Conservation (phyloP, 37 sponge, comb jelly and placozoan genomes). For the Sycon ciliatum region DNA sequence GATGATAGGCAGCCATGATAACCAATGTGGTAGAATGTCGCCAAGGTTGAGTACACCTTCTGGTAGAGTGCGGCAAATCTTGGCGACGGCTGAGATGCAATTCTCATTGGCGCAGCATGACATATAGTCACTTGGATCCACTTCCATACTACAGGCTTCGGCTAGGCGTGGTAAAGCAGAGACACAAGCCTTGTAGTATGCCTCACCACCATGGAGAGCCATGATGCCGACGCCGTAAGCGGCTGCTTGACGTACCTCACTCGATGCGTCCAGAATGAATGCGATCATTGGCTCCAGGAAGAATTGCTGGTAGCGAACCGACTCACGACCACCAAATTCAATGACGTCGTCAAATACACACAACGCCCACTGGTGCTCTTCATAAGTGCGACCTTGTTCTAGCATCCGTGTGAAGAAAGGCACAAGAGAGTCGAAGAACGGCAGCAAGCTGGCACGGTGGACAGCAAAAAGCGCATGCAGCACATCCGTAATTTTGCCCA, state of each 20-base stretch:
- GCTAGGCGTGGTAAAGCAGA: slow-evolving; percentile 71
- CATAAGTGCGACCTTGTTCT: slow-evolving; percentile 60
- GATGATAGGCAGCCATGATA: slow-evolving; percentile 90
- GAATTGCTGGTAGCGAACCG: slow-evolving; percentile 71
- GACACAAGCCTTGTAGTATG: slow-evolving; percentile 54
- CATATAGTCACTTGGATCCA: slow-evolving; percentile 38
- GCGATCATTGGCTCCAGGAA: slow-evolving; percentile 78
- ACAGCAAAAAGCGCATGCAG: slow-evolving; percentile 81
- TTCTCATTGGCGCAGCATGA: slow-evolving; percentile 83
- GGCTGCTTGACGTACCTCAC: slow-evolving; percentile 85
- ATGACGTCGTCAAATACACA: slow-evolving; percentile 95
- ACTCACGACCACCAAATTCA: slow-evolving; percentile 84
- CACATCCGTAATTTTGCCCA: slow-evolving; percentile 76
- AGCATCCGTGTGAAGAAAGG: slow-evolving; percentile 72
- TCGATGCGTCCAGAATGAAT: slow-evolving; percentile 61
- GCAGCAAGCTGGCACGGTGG: slow-evolving; percentile 60
- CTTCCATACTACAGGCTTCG: slow-evolving; percentile 38
- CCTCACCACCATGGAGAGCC: slow-evolving; percentile 66
- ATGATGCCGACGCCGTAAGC: slow-evolving; percentile 84
- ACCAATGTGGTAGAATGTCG: slow-evolving; percentile 67
- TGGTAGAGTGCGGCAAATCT: slow-evolving; percentile 80
- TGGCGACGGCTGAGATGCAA: slow-evolving; percentile 91
- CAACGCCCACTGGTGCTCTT: slow-evolving; percentile 79
- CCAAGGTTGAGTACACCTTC: slow-evolving; percentile 66
- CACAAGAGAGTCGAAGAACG: slow-evolving; percentile 73